Percentiles rank a stretch among this genome's conserved stretches.
phyloP scores from a whole-genome alignment of 1,140 invertebrate species.

The Homarus americanus region DNA sequence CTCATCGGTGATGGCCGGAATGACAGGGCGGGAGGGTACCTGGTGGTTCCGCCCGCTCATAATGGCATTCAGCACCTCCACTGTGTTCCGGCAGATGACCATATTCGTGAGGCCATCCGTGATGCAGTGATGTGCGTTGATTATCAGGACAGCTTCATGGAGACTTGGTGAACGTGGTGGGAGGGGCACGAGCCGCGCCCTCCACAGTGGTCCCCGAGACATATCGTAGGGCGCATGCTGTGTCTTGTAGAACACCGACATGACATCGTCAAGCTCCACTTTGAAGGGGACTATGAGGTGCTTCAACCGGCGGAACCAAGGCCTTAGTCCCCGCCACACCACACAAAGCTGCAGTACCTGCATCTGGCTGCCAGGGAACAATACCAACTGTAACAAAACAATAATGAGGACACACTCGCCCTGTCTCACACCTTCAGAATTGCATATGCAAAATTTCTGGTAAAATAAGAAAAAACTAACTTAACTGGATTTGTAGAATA shows the following conservation, averaged over 20 bases:
- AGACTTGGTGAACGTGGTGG: neutral
- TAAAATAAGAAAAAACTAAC: too few species aligned
- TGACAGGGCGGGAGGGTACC: neutral
- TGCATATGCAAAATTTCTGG: too few species aligned
- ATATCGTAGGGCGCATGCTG: constrained; percentile 35
- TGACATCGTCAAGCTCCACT: neutral
- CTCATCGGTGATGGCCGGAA: constrained; percentile 6
- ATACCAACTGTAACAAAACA: too few species aligned
- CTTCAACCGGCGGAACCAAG: constrained; percentile 60
- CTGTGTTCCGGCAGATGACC: constrained; percentile 11
- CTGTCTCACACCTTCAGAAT: too few species aligned
- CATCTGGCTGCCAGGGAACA: constrained; percentile 25
- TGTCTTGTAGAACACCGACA: constrained; percentile 11
- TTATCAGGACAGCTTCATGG: constrained; percentile 29
- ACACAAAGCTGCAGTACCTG: constrained; percentile 49
- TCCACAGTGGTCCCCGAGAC: constrained; percentile 38
- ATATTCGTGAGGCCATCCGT: constrained; percentile 48
- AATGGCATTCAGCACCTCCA: constrained; percentile 31
- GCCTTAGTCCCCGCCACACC: constrained; percentile 37
- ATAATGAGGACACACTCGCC: too few species aligned
- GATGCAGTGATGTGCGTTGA: constrained; percentile 49
- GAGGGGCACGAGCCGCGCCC: constrained; percentile 34
- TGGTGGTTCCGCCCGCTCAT: neutral
- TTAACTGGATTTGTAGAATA: too few species aligned
- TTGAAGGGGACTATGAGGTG: constrained; percentile 11